These are phyloP conservation scores for Miniopterus natalensis DNA, from an alignment of 2,113 vertebrate species.

Conservation along the genomic window DNA sequence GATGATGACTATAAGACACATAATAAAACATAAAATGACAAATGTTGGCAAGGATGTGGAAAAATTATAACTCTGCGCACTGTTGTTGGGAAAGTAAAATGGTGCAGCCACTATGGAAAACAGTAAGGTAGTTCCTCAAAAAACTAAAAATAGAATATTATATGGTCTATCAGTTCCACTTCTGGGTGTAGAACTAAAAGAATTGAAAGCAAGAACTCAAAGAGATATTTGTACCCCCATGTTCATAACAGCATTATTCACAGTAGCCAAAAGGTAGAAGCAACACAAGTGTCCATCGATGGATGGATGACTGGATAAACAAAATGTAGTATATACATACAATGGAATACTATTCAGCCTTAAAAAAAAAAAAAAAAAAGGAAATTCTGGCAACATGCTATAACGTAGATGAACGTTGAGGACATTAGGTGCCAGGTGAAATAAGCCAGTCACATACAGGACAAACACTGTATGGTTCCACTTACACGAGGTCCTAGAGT, in stretches of 20 bases:
- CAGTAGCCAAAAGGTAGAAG: neutral
- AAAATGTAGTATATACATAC: neutral
- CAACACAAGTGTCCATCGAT: neutral
- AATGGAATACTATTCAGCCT: neutral
- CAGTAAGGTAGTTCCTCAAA: neutral
- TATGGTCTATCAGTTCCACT: neutral
- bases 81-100: neutral
- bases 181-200: neutral
- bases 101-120: neutral
- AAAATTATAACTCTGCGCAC: neutral
- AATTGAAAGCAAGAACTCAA: neutral
- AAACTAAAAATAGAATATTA: neutral
- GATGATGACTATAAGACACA: neutral
- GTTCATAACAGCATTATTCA: neutral
- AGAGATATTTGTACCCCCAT: neutral
- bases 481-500: neutral
- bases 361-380: neutral
- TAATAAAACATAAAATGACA: neutral
- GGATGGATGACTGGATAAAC: neutral
- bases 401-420: neutral
- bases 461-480: neutral
- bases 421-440: neutral
- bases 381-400: neutral
- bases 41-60: neutral
- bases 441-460: neutral